phyloP scores from a whole-genome alignment of 1,140 invertebrate genomes.

The Drosophila leontia region DNA sequence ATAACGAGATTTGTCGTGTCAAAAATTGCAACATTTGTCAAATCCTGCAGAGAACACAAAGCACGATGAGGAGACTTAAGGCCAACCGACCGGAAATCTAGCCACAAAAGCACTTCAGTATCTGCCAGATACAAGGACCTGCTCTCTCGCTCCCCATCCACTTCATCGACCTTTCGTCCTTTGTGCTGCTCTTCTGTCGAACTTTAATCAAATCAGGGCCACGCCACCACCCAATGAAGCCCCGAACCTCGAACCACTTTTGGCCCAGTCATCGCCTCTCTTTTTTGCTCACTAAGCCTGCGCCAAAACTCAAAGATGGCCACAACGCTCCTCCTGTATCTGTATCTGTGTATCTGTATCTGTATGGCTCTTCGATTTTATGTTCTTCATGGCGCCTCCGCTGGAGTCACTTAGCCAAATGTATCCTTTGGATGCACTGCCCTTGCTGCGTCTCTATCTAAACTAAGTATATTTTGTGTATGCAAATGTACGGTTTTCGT shows the following conservation, averaged over 20 bases:
- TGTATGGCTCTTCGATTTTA: conserved; percentile 36
- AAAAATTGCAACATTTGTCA: conserved; percentile 84
- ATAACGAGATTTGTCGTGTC: conserved; percentile 67
- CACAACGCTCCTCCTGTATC: conserved; percentile 45
- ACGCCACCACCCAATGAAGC: conserved; percentile 17
- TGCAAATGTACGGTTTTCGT: conserved; percentile 66
- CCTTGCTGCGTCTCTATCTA: conserved; percentile 5
- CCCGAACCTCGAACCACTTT: conserved; percentile 23
- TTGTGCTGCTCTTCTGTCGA: conserved; percentile 68
- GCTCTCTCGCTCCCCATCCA: not conserved
- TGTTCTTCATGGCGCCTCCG: conserved; percentile 58
- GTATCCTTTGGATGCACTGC: conserved; percentile 46
- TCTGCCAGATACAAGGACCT: conserved; percentile 39
- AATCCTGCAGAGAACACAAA: conserved; percentile 40
- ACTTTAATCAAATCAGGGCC: conserved; percentile 77
- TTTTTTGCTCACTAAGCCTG: conserved; percentile 63
- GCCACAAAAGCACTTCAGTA: conserved; percentile 58
- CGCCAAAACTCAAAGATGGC: conserved; percentile 80
- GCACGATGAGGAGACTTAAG: conserved; percentile 10
- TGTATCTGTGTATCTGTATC: conserved; percentile 14
- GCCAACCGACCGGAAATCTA: conserved; percentile 56
- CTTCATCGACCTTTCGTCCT: conserved; percentile 42
- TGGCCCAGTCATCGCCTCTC: conserved; percentile 46
- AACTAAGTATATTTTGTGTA: conserved; percentile 47
- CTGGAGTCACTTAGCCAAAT: conserved; percentile 69